These are phyloP conservation scores for Danio jaintianensis DNA, from an alignment of 2,797 vertebrate genomes.

Conservation along the genomic window DNA sequence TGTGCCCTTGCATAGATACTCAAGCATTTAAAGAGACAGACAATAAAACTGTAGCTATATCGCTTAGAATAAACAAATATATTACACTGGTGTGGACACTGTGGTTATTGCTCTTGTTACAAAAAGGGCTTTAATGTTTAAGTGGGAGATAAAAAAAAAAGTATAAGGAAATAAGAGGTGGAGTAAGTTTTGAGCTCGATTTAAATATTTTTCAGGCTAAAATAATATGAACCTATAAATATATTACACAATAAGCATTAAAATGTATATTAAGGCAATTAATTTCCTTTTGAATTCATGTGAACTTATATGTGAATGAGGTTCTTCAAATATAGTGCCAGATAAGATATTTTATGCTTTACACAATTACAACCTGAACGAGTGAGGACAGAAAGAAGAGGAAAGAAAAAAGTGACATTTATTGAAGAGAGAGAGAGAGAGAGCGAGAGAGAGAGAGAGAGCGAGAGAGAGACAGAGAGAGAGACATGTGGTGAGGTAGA, in stretches of 20 bases:
- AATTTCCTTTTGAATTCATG: conserved; percentile 1
- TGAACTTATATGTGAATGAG: not conserved
- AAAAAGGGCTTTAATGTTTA: too few relatives aligned
- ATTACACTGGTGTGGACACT: too few relatives aligned
- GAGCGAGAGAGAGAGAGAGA: not conserved
- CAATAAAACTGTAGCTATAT: too few relatives aligned
- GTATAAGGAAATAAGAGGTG: not conserved
- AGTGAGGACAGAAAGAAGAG: conserved; percentile 6
- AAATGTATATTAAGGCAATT: too few relatives aligned
- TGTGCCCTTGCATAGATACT: too few relatives aligned
- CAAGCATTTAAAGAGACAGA: too few relatives aligned
- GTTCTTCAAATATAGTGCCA: not conserved
- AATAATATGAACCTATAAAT: not conserved
- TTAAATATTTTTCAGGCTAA: too few relatives aligned
- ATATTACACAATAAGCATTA: not conserved
- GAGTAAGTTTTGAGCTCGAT: not conserved
- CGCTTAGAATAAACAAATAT: too few relatives aligned
- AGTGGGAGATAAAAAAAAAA: not conserved
- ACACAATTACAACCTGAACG: conserved; percentile 33
- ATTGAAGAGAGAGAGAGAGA: conserved; percentile 6
- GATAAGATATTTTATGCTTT: conserved; percentile 18
- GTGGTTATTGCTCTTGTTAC: too few relatives aligned
- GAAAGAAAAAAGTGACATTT: conserved; percentile 25
- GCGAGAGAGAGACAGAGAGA: conserved; percentile 7
- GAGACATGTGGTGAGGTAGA: conserved; percentile 9